A percentile compares a stretch with the other conserved stretches of the same genome.
Evolutionary conservation across 2,797 vertebrate species (phyloP).

Genomic region (Galagoides demidoff): DNA sequence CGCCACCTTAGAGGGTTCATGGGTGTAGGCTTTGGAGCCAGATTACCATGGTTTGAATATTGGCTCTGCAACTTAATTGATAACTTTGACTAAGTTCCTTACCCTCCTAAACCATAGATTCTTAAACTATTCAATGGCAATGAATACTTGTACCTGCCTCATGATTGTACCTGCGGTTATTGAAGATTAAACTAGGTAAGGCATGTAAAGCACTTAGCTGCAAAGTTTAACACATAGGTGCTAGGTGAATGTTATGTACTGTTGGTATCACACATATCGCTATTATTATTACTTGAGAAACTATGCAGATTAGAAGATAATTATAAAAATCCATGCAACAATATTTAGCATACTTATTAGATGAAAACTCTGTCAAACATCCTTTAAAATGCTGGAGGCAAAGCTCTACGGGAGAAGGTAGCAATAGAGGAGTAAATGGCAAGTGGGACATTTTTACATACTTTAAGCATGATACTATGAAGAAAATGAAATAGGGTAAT

Average conservation of each 20-base stretch:
- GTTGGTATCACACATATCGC: neutral
- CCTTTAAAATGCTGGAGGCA: neutral
- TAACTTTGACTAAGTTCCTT: neutral
- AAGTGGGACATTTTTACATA: neutral
- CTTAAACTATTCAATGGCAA: neutral
- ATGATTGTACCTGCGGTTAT: neutral
- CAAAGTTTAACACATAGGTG: neutral
- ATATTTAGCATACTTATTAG: neutral
- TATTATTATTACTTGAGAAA: neutral
- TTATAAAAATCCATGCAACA: neutral
- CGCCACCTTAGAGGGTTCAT: neutral
- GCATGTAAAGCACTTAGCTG: neutral
- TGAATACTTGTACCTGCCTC: neutral
- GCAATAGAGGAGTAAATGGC: neutral
- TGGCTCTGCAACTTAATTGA: neutral
- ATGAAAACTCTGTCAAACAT: neutral
- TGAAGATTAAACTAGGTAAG: neutral
- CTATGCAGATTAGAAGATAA: neutral
- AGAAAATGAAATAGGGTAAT: neutral
- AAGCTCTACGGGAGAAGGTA: neutral
- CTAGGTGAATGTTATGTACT: neutral
- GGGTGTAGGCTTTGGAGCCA: neutral
- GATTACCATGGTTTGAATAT: neutral
- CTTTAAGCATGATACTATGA: neutral
- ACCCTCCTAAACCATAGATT: neutral